Conservation (phyloP, 2,113 vertebrate genomes). For the Coptodon bakossiorum region DNA sequence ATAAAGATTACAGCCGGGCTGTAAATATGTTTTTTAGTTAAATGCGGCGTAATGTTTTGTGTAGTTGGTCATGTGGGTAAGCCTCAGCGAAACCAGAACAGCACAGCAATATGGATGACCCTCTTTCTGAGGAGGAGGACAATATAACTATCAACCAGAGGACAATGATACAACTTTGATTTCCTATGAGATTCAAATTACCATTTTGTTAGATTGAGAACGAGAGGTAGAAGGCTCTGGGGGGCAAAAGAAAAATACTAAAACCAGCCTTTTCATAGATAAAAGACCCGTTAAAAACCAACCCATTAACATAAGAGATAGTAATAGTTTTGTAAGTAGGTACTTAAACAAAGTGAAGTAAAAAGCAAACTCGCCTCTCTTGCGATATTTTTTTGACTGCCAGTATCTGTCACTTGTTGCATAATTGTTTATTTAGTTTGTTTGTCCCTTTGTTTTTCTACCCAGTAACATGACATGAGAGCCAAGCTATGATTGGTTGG, state of each 20-base stretch:
- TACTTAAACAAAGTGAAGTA: background rate
- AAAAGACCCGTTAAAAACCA: accelerated
- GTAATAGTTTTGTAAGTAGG: background rate
- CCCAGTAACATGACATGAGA: accelerated
- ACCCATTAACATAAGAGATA: background rate
- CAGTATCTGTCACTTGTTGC: background rate
- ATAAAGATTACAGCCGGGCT: accelerated
- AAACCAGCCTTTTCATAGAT: background rate
- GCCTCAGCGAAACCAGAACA: background rate
- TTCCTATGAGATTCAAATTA: accelerated
- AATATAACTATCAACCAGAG: background rate
- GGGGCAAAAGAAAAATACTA: background rate
- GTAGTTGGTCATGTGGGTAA: background rate
- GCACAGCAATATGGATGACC: background rate
- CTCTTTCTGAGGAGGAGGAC: background rate
- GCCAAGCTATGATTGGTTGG: background rate
- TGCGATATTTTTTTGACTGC: accelerated
- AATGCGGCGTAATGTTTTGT: background rate
- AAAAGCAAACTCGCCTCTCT: background rate
- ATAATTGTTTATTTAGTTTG: background rate
- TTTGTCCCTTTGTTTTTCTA: background rate
- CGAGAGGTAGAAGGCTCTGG: background rate
- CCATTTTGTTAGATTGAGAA: background rate
- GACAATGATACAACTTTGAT: background rate
- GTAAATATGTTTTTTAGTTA: background rate